phyloP scores from a whole-genome alignment of 2,113 vertebrate genomes.

The Nycticebus coucang region DNA sequence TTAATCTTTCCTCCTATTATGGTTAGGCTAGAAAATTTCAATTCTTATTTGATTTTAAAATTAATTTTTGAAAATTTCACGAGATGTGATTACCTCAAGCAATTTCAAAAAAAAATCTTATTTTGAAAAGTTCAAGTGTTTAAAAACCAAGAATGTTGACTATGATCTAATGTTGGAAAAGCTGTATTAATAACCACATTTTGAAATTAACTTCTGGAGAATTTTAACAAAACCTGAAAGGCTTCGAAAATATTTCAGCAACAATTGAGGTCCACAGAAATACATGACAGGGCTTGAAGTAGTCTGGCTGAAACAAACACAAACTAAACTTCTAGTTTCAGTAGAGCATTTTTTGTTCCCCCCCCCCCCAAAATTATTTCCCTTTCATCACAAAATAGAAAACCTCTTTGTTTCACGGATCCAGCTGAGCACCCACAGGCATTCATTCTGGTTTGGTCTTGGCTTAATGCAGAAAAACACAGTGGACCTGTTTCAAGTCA shows the following conservation, averaged over 20 bases:
- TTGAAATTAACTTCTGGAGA: conserved; percentile 43
- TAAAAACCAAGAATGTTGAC: background rate
- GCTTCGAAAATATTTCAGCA: conserved; percentile 8
- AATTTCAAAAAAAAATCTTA: background rate
- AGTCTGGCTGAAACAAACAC: conserved; percentile 57
- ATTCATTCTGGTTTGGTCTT: conserved; percentile 21
- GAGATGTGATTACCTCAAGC: background rate
- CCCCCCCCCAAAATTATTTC: conserved; percentile 49
- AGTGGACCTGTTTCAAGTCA: conserved; percentile 33
- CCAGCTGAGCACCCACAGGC: conserved; percentile 41
- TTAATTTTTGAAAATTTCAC: background rate
- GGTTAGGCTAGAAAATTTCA: background rate
- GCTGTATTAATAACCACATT: background rate
- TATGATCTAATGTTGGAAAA: background rate
- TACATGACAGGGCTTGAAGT: background rate
- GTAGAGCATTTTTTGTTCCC: background rate
- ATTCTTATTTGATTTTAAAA: conserved; percentile 15
- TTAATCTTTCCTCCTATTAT: background rate
- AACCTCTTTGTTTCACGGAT: conserved; percentile 44
- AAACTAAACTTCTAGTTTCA: conserved; percentile 38
- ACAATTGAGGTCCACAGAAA: background rate
- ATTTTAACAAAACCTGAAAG: conserved; percentile 10
- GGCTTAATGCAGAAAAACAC: conserved; percentile 23
- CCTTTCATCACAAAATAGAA: conserved; percentile 62
- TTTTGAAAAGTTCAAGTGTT: background rate